Base-by-base conservation (phyloP, 2,113 vertebrate genomes). In the Rhineura floridana region DNA sequence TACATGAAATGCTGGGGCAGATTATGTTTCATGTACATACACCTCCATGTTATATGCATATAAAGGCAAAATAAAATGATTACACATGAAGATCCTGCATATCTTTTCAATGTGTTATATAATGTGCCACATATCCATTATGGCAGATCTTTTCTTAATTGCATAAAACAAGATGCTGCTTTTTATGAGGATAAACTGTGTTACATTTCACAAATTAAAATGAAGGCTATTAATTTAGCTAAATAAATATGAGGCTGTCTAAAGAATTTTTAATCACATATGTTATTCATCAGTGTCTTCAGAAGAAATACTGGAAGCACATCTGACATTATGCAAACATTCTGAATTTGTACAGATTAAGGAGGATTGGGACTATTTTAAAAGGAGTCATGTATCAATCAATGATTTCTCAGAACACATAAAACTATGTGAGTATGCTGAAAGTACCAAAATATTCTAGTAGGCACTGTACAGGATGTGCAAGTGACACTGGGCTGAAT, bases 201-300 rank as follows among this genome's bases (percentile, higher is more conserved):
- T 28, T 52, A 50, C 30, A 67, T 86, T 86, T 86, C 4, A 33
- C 44, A 39, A 30, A 52, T 48, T 78, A 79, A 67, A 86, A 79
- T 70, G 75, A 65, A 33, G 85, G 33, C 36, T 33, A 85, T 84
- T 84, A 84, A 84, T 70, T 62, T 59, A 21, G 42, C 4, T 39
- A 84, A 55, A 52, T 42, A 73, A 59, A 52, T 28, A 55, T 42
- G 69, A 52, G 48, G 19, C 73, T 59, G 28, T 76, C 50, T 62
- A 36, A 62, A n/a, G 52, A 59, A 85, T 63, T 59, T 50, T 73
- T 44, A 85, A 85, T 85, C 84, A 63, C 39, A 42, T 62, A 75
- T 46, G n/a, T 52, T 76, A 21, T 76, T 85, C 46, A 59, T 46
- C 52, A 76, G 36, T 28, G 28, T 62, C 36, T 62, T 19, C 50